Base-by-base conservation (phyloP, 2,113 vertebrate genomes). In the Scartelaos histophorus region DNA sequence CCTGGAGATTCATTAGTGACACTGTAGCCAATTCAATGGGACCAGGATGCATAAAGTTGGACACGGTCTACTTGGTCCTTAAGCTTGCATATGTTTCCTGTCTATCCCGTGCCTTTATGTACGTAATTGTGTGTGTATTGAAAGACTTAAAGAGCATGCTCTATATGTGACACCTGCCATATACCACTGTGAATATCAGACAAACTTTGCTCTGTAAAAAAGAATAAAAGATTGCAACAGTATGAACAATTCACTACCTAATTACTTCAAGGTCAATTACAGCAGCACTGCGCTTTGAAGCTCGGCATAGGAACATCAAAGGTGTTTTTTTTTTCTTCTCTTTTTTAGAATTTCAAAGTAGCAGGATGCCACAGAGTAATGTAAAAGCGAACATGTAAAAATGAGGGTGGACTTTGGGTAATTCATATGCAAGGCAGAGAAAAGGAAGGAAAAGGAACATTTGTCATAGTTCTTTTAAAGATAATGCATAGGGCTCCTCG, bases 241-340 rank as follows among this genome's bases (percentile, higher is more conserved):
- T 75, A 84, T 82, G 79, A 90, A 90, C 80, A 84, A 82, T 87
- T 81, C 83, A 62, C 71, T 35, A 62, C 49, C 81, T 85, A 87
- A 90, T 90, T 89, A 87, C 73, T 81, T 78, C 76, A 84, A 91
- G 86, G 87, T 90, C 87, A 87, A 85, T 88, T 88, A 84, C 67
- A 79, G 80, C 82, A 82, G 76, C 34, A 24, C 65, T 64, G 45
- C 5, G 67, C 90, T 91, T 91, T 91, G 89, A 91, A 89, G 89
- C 83, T 86, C 78, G 0, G 83, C 84, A 81, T 85, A 75, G 64
- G 29, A 86, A 89, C 89, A 87, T 90, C 90, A 91, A 90, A 91
- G 84, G 84, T 84, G 69, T 60, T 77, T 85, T 81, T 75, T 64
- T 67, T 72, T 66, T 71, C n/a, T n/a, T n/a, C n/a, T 73, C 73